phyloP scores from a whole-genome alignment of 2,113 vertebrate genomes.

The Psittacus erithacus region DNA sequence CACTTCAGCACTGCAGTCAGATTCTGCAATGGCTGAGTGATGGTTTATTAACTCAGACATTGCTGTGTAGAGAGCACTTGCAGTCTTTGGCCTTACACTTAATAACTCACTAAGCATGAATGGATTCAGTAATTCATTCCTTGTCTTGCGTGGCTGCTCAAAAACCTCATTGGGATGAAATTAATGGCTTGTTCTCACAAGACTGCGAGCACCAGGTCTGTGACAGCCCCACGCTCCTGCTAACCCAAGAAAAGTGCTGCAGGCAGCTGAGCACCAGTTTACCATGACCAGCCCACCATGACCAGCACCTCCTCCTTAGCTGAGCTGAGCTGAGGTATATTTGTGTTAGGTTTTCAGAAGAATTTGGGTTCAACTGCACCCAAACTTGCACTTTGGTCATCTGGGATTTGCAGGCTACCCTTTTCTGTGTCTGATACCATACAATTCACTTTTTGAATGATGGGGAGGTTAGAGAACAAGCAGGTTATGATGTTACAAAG shows the following conservation, averaged over 20 bases:
- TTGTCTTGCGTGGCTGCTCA: constrained; percentile 46
- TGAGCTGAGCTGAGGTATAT: neutral
- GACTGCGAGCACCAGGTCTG: constrained; percentile 11
- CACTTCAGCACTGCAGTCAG: constrained; percentile 8
- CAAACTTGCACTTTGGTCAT: neutral
- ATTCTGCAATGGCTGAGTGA: constrained; percentile 45
- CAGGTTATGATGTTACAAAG: neutral
- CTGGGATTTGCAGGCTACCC: neutral
- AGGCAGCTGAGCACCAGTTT: neutral
- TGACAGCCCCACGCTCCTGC: neutral
- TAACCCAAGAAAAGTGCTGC: neutral
- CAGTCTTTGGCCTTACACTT: constrained; percentile 64
- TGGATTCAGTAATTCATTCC: constrained; percentile 59
- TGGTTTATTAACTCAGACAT: constrained; percentile 68
- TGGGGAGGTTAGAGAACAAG: neutral
- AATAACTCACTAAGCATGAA: constrained; percentile 69
- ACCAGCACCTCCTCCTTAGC: neutral
- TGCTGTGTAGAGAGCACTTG: constrained; percentile 49
- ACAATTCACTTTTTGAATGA: neutral
- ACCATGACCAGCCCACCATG: neutral
- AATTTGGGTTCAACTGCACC: neutral
- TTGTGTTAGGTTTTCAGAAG: neutral
- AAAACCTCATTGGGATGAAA: constrained; percentile 27
- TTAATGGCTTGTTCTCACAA: constrained; percentile 35
- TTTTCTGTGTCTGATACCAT: neutral